phyloP scores from a whole-genome alignment of 2,113 vertebrate genomes.

The Hymenochirus boettgeri region DNA sequence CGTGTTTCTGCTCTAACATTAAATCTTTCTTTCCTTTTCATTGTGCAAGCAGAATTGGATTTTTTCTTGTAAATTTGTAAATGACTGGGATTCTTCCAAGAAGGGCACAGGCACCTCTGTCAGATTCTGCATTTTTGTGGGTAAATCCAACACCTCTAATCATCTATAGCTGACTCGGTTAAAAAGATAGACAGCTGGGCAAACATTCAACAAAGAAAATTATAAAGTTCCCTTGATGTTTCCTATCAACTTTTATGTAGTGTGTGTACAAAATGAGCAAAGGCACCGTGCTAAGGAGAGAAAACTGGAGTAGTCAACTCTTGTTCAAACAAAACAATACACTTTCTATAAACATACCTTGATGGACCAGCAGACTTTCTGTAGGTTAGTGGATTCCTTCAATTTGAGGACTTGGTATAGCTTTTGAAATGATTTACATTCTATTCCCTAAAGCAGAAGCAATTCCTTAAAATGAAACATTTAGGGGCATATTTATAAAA shows the following conservation, averaged over 20 bases:
- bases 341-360: slow-evolving; percentile 56
- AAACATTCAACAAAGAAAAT: slow-evolving; percentile 55
- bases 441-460: too few species aligned
- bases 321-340: slow-evolving; percentile 57
- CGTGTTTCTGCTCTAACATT: too few species aligned
- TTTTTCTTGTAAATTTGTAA: too few species aligned
- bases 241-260: slow-evolving; percentile 54
- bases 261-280: slow-evolving; percentile 55
- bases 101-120: slow-evolving; percentile 13
- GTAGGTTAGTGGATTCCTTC: slow-evolving; percentile 27
- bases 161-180: slow-evolving; percentile 50
- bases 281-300: slow-evolving; percentile 52
- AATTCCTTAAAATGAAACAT: too few species aligned
- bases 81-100: slow-evolving; percentile 36
- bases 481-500: too few species aligned
- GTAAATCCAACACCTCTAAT: slow-evolving; percentile 45
- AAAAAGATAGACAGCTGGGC: slow-evolving; percentile 61
- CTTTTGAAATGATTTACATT: too few species aligned
- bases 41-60: too few species aligned
- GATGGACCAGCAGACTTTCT: slow-evolving; percentile 45
- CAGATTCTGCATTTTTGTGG: slow-evolving; percentile 27
- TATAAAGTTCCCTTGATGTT: slow-evolving; percentile 67
- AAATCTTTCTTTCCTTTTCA: too few species aligned
- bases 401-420: too few species aligned
- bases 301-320: slow-evolving; percentile 61